These are phyloP conservation scores for Platerodrilus igneus DNA, from an alignment of 2,888 invertebrate genomes.

Conservation along the genomic window DNA sequence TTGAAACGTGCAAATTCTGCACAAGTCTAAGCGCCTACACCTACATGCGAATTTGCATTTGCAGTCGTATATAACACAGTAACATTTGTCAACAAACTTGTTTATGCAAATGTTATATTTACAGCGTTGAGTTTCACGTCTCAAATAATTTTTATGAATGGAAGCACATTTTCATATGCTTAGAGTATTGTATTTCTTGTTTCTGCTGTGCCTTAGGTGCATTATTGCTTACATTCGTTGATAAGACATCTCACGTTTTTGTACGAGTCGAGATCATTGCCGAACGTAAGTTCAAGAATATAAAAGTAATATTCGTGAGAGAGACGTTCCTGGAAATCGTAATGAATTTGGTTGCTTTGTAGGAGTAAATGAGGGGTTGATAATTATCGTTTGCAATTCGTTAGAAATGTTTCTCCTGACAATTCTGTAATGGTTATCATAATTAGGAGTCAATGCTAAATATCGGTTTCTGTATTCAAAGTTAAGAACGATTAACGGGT, in stretches of 20 bases:
- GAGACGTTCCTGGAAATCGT: too few species aligned
- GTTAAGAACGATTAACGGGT: too few species aligned
- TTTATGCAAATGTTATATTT: slow-evolving; percentile 31
- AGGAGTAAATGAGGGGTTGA: too few species aligned
- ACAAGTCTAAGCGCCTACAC: too few species aligned
- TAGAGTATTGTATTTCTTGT: slow-evolving; percentile 12
- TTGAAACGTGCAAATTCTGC: too few species aligned
- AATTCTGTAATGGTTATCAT: too few species aligned
- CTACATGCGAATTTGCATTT: slow-evolving; percentile 21
- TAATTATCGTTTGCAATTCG: too few species aligned
- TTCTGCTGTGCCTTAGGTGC: slow-evolving; percentile 6
- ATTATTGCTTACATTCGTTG: slow-evolving; percentile 12
- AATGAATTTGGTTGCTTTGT: too few species aligned
- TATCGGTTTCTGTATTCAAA: too few species aligned
- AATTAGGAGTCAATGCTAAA: too few species aligned
- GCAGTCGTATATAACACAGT: slow-evolving; percentile 24
- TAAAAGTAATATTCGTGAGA: slow-evolving; percentile 31
- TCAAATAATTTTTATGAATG: slow-evolving; percentile 25
- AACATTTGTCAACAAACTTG: slow-evolving; percentile 32
- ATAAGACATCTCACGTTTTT: slow-evolving; percentile 26
- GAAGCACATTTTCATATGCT: slow-evolving; percentile 19
- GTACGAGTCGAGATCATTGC: slow-evolving; percentile 23
- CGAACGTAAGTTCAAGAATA: slow-evolving; percentile 28
- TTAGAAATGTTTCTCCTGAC: too few species aligned
- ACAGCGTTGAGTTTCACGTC: slow-evolving; percentile 26